Base-by-base conservation (phyloP, 2,797 vertebrate genomes). In the Salarias fasciatus region DNA sequence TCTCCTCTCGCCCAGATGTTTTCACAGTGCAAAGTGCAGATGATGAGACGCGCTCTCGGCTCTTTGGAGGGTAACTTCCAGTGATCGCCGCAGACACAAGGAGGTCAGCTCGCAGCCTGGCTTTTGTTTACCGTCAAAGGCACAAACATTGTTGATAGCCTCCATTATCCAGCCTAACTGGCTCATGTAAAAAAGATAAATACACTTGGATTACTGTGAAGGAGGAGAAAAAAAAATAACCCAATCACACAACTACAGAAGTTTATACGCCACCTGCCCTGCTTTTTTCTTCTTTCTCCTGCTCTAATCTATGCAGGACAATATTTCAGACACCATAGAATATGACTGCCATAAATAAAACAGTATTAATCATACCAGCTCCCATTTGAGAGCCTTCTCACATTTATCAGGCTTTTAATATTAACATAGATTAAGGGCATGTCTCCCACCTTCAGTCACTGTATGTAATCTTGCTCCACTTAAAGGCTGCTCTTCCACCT, bases 341-440 rank as follows among this genome's bases (percentile, higher is more conserved):
- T 83, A 83, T 72, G 70, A 75, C 69, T 43, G 54, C 82, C 88
- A 91, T 89, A 90, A 92, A 92, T 91, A 91, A 87, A 90, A 80
- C 82, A 79, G 74, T 84, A 91, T 91, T 90, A 87, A 92, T 92
- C 87, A 89, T 80, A 63, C 52, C 48, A 49, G 69, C 64, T 84
- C 76, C 72, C 72, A 76, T 84, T 80, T 69, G 72, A 78, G 76
- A 61, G 63, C 84, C 51, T 68, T 83, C 71, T 84, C 77, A 70
- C 81, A 93, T 91, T 89, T 85, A 92, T 90, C 83, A 89, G 80
- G 66, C 83, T 89, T 88, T 91, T 91, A 91, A 90, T 90, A 91
- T 88, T 88, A 88, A 84, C 85, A 84, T 80, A 85, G 86, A 88
- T 88, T 89, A 91, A 88, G 82, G 80, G 79, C 81, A 76, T 56